Base-by-base conservation (phyloP, 2,797 vertebrate species). In the Chelon auratus region DNA sequence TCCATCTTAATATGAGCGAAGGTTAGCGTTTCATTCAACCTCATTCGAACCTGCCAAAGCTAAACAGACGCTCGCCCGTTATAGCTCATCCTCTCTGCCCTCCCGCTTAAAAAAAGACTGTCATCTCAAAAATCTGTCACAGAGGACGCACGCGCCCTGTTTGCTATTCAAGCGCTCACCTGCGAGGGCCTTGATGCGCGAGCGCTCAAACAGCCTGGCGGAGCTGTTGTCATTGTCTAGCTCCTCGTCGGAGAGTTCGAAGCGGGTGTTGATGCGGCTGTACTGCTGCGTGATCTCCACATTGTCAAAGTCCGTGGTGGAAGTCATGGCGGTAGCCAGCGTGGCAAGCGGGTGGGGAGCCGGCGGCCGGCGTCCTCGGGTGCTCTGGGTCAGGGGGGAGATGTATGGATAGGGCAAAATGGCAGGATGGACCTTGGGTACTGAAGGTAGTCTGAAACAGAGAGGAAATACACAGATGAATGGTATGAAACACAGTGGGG, bases 181-280 rank as follows among this genome's bases (percentile, higher is more conserved):
- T 95, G 97, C 97, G 52, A 99, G 95, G 51, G 97, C 97, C 93
- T 99, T 99, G 94, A 99, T 99, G 92, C 98, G 96, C 43, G 98
- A 99, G 85, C 98, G 96, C 89, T 99, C 98, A 1, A 99, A 99
- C 53, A 97, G 95, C 65, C 97, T 90, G 0, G 96, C 97, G 0
- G 97, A 98, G 95, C 96, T 96, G 94, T 98, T 97, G 94, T 99
- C 98, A 1, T 99, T 98, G 94, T 99, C 97, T 63, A 98, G 93
- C 60, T 98, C 97, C 70, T 97, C 97, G 0, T 97, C 97, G 0
- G 87, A 90, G 50, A 96, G 91, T 0, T 97, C 96, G 83, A 98
- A 99, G 86, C 97, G 97, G 20, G 94, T 94, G 76, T 97, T 98
- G 94, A 96, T 91, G 85, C 91, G 95, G 89, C 96, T 96, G 94